Percentiles rank a stretch among this genome's conserved stretches.
Conservation (phyloP, 2,888 invertebrate genomes). For the Leptopilina myrica region DNA sequence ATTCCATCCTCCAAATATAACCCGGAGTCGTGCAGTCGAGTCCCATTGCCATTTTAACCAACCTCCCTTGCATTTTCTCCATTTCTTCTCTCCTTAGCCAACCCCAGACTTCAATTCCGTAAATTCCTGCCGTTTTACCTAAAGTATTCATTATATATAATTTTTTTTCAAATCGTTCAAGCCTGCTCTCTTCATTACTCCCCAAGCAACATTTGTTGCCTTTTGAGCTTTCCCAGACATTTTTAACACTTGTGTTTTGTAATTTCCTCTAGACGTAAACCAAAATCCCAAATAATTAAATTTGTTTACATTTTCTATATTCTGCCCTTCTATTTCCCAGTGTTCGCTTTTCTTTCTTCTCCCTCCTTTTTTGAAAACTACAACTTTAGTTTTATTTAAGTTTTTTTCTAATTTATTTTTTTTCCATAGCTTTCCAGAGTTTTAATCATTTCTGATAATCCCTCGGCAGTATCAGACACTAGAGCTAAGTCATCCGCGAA, state of each 20-base stretch:
- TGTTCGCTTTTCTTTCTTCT: not conserved
- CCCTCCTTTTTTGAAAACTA: not conserved
- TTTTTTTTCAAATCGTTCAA: not conserved
- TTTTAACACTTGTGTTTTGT: not conserved
- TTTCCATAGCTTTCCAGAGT: not conserved
- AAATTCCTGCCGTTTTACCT: not conserved
- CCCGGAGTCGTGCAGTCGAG: not conserved
- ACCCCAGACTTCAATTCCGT: not conserved
- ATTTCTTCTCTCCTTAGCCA: not conserved
- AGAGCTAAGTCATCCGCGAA: slow-evolving; percentile 5
- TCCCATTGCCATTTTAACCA: slow-evolving; percentile 8
- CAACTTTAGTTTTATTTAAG: not conserved
- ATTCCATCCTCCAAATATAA: slow-evolving; percentile 25
- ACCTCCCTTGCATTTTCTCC: not conserved
- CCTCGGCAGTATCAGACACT: not conserved
- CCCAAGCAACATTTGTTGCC: too few species aligned
- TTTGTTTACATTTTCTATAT: not conserved
- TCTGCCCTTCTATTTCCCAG: not conserved
- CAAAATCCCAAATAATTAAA: not conserved
- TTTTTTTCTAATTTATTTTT: slow-evolving; percentile 21
- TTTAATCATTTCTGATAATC: slow-evolving; percentile 27
- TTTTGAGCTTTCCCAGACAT: not conserved
- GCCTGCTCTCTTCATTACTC: not conserved
- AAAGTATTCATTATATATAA: not conserved
- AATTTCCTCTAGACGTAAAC: not conserved